Evolutionary conservation across 2,797 vertebrate genomes (phyloP).

Genomic region (Silurus aristotelis): DNA sequence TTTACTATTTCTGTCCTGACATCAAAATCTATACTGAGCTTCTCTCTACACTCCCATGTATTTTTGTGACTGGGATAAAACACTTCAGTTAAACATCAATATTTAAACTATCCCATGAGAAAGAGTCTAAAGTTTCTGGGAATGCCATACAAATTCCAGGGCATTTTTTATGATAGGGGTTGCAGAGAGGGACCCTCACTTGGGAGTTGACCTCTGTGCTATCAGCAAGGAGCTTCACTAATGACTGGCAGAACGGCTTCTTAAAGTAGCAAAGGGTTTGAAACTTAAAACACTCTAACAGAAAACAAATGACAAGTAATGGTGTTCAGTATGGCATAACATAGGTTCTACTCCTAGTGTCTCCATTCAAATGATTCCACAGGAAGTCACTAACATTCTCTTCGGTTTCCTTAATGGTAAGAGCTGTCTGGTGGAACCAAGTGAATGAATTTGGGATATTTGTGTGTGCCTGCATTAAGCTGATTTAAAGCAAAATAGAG

Average conservation of each 20-base stretch:
- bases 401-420: conserved; percentile 5
- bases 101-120: conserved; percentile 59
- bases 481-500: conserved; percentile 21
- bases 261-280: conserved; percentile 50
- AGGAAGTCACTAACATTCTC: not conserved
- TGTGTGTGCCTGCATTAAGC: not conserved
- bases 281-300: conserved; percentile 55
- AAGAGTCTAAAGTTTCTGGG: conserved; percentile 62
- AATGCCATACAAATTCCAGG: conserved; percentile 73
- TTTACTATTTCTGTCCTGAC: not conserved
- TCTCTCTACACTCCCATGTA: conserved; percentile 45
- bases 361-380: not conserved
- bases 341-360: not conserved
- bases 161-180: conserved; percentile 68
- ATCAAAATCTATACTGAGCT: conserved; percentile 41
- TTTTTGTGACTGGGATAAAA: conserved; percentile 60
- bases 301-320: conserved; percentile 22
- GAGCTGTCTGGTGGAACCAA: conserved; percentile 2
- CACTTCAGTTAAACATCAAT: conserved; percentile 57
- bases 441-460: conserved; percentile 21
- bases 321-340: not conserved
- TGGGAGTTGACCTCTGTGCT: conserved; percentile 70
- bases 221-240: conserved; percentile 67
- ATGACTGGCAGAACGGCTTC: conserved; percentile 61
- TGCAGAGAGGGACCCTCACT: conserved; percentile 63